These are phyloP conservation scores for Eupithecia vulgata DNA, from an alignment of 2,888 invertebrate species.

Conservation along the genomic window DNA sequence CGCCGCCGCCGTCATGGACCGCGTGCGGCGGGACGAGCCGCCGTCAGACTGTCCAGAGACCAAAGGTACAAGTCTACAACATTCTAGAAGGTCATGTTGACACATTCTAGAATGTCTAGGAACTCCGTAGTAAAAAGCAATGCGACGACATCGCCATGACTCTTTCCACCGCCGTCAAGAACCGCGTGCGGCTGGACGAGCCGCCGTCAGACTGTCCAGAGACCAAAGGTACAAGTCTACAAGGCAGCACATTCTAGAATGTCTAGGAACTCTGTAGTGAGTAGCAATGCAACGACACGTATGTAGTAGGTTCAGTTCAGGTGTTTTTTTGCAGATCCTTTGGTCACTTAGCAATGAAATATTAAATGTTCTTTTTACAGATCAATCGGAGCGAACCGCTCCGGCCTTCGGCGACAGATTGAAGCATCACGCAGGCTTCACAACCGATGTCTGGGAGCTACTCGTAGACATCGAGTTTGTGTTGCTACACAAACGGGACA, in stretches of 20 bases:
- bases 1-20: constrained; percentile 82
- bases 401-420: constrained; percentile 59
- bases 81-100: constrained; percentile 83
- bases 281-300: no score
- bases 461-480: constrained; percentile 75
- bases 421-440: constrained; percentile 68
- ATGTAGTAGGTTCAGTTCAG: no score
- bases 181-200: constrained; percentile 68
- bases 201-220: constrained; percentile 41
- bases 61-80: constrained; percentile 46
- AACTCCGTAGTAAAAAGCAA: no score
- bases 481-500: constrained; percentile 67
- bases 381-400: constrained; percentile 9
- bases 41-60: constrained; percentile 41
- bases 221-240: constrained; percentile 46
- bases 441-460: constrained; percentile 68
- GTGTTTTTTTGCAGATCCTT: neutral
- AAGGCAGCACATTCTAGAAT: neutral
- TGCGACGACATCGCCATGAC: constrained; percentile 73
- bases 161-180: constrained; percentile 83
- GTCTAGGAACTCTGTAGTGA: no score
- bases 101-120: neutral
- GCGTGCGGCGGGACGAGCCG: constrained; percentile 64
- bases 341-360: neutral
- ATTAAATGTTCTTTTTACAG: constrained; percentile 22